Evolutionary conservation across 1,140 invertebrate genomes (phyloP), one percentile per base, ranked within the genome.

Genomic region (Sminthurides bifidus): DNA sequence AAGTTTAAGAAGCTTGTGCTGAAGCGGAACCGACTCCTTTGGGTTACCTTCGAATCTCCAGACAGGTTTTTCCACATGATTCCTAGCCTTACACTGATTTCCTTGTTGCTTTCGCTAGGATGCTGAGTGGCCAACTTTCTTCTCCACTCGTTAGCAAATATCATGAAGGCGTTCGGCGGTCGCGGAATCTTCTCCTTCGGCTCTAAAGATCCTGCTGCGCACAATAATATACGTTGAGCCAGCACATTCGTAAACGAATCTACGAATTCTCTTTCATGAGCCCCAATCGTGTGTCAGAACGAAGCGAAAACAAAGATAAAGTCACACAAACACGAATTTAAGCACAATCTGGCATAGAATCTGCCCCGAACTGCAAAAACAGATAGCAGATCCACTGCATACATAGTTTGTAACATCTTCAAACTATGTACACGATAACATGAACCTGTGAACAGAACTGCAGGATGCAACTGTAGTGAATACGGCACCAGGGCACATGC

Each of bases 101-200:
- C 69, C 59, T 75, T 77, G 61, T 75, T 76, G 60, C 65, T 73
- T 52, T 76, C 72, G 27, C 61, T 69, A 65, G 71, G 75, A 69
- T 73, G 63, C 58, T 74, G 65, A n/a, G 62, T 50, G 4, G 72
- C 68, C 44, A 77, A 55, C 57, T 71, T 70, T 50, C 69, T 66
- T 24, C 75, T 65, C 70, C 73, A 73, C 54, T 76, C 71, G 59
- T 73, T 73, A 1, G 73, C 73, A 65, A 76, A 77, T 29, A 77
- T 71, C 75, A 76, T 77, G 63, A 77, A 77, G 5, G 75, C 73
- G 66, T 73, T 76, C n/a, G 71, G 71, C n/a, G 74, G 73, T 58
- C 72, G 58, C 19, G 67, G 66, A 31, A 71, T 70, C 62, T 68
- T 69, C 46, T 61, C 61, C 59, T 61, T 62, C 19, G 49, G 57